Base-by-base conservation (phyloP, 2,113 vertebrate species). In the Pyxicephalus adspersus region DNA sequence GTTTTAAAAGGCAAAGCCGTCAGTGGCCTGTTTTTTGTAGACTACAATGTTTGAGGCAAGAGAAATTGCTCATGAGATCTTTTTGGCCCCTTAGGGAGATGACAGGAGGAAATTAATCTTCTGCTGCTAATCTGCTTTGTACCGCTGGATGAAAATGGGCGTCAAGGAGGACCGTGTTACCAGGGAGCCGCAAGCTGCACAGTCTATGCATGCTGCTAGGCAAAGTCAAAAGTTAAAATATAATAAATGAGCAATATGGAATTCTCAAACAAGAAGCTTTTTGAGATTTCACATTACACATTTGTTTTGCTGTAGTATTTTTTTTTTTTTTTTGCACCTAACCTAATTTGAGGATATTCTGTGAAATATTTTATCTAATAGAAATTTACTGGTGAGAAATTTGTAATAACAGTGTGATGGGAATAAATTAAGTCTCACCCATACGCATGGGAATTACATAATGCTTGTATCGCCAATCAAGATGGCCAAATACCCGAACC, bases 51-150 rank as follows among this genome's bases (percentile, higher is more conserved):
- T 89, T 87, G 79, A 84, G 88, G 86, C 79, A 83, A 86, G 76
- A 90, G 90, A 89, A 91, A 90, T 88, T 87, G 85, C 87, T 87
- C 87, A 87, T 19, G 83, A 90, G 88, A 91, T 89, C 88, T 88
- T 90, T 90, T 89, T 88, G 88, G 84, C 86, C 86, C 88, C 88
- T 88, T 20, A 26, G 86, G 90, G 89, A 92, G 88, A 86, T 83
- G 88, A 90, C 89, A 90, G 89, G 87, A 90, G 89, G 85, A 88
- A 92, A 91, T 93, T 91, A 91, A 93, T 92, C 90, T 91, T 89
- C 86, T 66, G 20, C 88, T 85, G 86, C 89, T 93, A 92, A 92
- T 93, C 91, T 85, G 22, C 85, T 88, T 88, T 85, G 78, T 77
- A 28, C 31, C 64, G 83, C 83, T 84, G 85, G 85, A 89, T 91